These are phyloP conservation scores for Ooceraea biroi DNA, from an alignment of 1,140 invertebrate species.

Conservation along the genomic window DNA sequence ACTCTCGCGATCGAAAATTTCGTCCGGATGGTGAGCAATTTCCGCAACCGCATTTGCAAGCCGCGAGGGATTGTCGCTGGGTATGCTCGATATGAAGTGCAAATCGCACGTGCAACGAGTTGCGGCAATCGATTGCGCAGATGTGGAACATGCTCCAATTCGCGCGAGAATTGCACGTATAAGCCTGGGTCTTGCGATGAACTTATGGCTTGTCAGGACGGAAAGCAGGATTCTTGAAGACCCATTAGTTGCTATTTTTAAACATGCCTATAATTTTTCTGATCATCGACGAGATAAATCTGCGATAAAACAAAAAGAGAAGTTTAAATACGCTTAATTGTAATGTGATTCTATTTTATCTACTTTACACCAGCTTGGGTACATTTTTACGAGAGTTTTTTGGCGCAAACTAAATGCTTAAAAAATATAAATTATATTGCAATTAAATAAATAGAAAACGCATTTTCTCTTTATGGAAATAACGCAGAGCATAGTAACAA, in stretches of 20 bases:
- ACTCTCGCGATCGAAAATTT: neutral
- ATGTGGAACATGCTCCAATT: constrained; percentile 61
- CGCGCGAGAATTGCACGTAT: constrained; percentile 47
- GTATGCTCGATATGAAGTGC: constrained; percentile 21
- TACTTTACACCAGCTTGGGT: neutral
- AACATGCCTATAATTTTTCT: constrained; percentile 23
- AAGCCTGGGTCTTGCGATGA: constrained; percentile 23
- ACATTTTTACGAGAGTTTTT: neutral
- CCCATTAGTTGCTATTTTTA: neutral
- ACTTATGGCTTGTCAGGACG: neutral
- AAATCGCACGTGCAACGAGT: constrained; percentile 55
- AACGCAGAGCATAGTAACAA: neutral
- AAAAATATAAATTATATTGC: neutral
- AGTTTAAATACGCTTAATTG: neutral
- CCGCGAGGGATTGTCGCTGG: constrained; percentile 29
- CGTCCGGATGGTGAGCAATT: constrained; percentile 11
- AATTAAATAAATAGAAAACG: neutral
- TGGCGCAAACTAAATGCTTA: neutral
- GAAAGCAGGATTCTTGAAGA: neutral
- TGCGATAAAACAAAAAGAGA: neutral
- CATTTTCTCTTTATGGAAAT: neutral
- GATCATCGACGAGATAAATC: too few species aligned
- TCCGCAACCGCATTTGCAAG: constrained; percentile 24
- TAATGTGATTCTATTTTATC: neutral
- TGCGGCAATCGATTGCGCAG: constrained; percentile 56